Evolutionary conservation across 2,113 vertebrate genomes (phyloP).

Genomic region (Pycnonotus jocosus): DNA sequence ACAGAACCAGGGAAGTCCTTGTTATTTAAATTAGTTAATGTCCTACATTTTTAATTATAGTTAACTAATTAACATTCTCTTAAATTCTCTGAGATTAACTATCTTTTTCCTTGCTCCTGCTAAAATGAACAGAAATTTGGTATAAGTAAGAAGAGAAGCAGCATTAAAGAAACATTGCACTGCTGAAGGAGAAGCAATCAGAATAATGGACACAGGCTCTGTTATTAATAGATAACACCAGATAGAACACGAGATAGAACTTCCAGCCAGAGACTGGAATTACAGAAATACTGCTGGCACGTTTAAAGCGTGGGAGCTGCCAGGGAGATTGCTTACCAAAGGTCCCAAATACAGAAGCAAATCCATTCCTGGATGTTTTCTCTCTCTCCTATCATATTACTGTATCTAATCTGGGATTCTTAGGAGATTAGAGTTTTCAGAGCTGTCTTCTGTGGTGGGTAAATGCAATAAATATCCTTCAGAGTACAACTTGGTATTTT

Average conservation of each 20-base stretch:
- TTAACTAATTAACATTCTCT: not conserved
- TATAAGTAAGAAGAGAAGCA: not conserved
- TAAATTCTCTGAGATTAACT: not conserved
- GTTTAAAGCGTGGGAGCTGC: not conserved
- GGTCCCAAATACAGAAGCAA: not conserved
- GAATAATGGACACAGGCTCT: not conserved
- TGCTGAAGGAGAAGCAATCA: not conserved
- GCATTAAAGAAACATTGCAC: not conserved
- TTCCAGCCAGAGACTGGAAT: not conserved
- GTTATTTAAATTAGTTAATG: not conserved
- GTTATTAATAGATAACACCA: not conserved
- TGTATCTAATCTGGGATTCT: constrained; percentile 9
- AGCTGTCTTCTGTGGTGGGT: not conserved
- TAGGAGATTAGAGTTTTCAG: not conserved
- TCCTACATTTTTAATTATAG: not conserved
- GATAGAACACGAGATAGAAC: not conserved
- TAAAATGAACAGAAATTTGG: not conserved
- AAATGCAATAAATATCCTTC: constrained; percentile 21
- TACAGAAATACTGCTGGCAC: not conserved
- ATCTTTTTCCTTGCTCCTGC: not conserved
- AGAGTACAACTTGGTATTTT: not conserved
- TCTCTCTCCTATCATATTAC: not conserved
- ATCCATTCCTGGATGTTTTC: not conserved
- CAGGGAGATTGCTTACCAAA: not conserved
- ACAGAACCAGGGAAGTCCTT: not conserved